Percentiles rank a stretch among this genome's conserved stretches.
Evolutionary conservation across 2,797 vertebrate genomes (phyloP).

Genomic region (Balearica regulorum): DNA sequence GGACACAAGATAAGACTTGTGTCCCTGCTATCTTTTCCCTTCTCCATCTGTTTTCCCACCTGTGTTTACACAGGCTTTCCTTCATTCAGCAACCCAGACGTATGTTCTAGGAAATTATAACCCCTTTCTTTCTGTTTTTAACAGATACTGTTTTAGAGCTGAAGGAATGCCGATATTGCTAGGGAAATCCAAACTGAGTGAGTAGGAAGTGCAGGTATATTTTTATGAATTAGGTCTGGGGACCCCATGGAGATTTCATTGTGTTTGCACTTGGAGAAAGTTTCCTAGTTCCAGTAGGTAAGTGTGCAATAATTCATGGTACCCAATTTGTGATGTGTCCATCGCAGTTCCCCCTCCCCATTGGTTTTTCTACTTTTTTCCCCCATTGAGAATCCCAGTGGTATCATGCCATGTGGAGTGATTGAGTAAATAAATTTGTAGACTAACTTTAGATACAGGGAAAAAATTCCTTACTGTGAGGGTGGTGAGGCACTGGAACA

Average conservation of each 20-base stretch:
- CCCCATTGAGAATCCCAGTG: not conserved
- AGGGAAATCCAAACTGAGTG: not conserved
- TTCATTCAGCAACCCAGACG: not conserved
- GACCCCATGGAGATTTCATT: not conserved
- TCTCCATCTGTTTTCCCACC: constrained; percentile 52
- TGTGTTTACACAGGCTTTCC: constrained; percentile 30
- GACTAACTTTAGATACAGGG: not conserved
- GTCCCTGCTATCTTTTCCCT: not conserved
- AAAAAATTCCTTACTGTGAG: too few relatives aligned
- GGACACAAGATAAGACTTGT: not conserved
- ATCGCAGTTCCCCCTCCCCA: not conserved
- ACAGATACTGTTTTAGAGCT: not conserved
- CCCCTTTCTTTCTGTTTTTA: not conserved
- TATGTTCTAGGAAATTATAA: constrained; percentile 5
- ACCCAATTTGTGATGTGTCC: not conserved
- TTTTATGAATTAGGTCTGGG: not conserved
- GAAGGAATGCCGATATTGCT: not conserved
- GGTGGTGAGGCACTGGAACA: too few relatives aligned
- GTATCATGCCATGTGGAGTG: not conserved
- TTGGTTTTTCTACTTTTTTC: not conserved
- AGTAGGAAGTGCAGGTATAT: not conserved
- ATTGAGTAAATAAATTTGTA: not conserved
- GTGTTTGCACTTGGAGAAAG: not conserved
- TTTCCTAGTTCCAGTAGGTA: not conserved
- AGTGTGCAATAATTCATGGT: not conserved